Percentiles rank a stretch among this genome's conserved stretches.
Evolutionary conservation across 2,113 vertebrate species (phyloP).

Genomic region (Donacobius atricapilla): DNA sequence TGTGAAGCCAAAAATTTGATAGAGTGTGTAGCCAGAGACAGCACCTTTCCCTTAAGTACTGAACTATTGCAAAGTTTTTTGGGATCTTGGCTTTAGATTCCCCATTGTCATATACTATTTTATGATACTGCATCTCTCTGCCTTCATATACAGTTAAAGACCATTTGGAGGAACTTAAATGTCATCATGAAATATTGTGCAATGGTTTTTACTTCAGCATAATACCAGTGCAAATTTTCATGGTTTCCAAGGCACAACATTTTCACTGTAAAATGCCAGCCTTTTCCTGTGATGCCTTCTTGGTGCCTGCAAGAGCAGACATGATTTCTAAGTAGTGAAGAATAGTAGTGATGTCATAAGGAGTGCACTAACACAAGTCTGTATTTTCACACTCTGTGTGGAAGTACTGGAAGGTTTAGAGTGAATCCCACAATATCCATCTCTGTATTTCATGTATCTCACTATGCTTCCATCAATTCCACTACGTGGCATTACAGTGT

Average conservation of each 20-base stretch:
- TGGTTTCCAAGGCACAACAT: rapidly evolving
- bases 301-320: not conserved
- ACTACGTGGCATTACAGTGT: rapidly evolving
- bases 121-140: not conserved
- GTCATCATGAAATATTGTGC: not conserved
- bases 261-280: not conserved
- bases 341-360: not conserved
- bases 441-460: not conserved
- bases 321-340: not conserved
- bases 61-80: not conserved
- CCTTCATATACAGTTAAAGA: not conserved
- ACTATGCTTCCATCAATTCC: rapidly evolving
- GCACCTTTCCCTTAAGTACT: rapidly evolving
- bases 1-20: not conserved
- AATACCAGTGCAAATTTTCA: not conserved
- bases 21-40: not conserved
- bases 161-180: not conserved
- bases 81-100: not conserved
- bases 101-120: rapidly evolving
- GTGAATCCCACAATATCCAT: not conserved
- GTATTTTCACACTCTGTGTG: not conserved
- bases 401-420: not conserved
- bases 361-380: not conserved
- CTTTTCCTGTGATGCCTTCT: not conserved
- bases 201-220: not conserved